A percentile compares a stretch with the other conserved stretches of the same genome.
These are phyloP conservation scores for Meda fulgida DNA, from an alignment of 2,797 vertebrate genomes.

Conservation along the genomic window DNA sequence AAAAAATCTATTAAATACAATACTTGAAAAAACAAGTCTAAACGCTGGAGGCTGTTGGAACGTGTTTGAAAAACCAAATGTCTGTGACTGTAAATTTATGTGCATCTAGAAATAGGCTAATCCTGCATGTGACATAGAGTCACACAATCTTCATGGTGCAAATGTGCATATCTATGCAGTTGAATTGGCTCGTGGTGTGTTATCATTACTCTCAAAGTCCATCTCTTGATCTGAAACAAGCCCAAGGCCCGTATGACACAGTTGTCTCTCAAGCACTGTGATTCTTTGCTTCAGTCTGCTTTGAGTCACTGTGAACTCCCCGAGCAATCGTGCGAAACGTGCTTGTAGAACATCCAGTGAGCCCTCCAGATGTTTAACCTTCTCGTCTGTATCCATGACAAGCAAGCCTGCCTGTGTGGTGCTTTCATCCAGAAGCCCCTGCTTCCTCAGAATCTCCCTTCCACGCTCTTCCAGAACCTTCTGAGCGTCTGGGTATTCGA, in stretches of 20 bases:
- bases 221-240: slow-evolving; percentile 52
- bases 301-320: slow-evolving; percentile 86
- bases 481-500: slow-evolving; percentile 93
- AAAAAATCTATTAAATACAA: background rate
- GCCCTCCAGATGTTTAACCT: slow-evolving; percentile 83
- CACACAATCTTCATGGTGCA: background rate
- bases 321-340: slow-evolving; percentile 84
- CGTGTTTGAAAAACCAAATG: background rate
- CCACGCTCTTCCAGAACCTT: slow-evolving; percentile 91
- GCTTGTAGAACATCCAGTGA: slow-evolving; percentile 86
- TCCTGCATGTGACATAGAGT: background rate
- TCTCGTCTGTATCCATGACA: slow-evolving; percentile 80
- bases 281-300: slow-evolving; percentile 89
- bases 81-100: background rate
- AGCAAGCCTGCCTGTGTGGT: slow-evolving; percentile 74
- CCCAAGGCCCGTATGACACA: slow-evolving; percentile 59
- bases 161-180: background rate
- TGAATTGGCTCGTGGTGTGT: slow-evolving; percentile 5
- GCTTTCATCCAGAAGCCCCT: slow-evolving; percentile 90
- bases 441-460: slow-evolving; percentile 89
- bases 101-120: background rate
- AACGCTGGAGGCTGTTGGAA: background rate
- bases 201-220: slow-evolving; percentile 39
- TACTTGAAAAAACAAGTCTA: background rate
- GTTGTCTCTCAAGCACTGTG: slow-evolving; percentile 79